These are phyloP conservation scores for Gavialis gangeticus DNA, from an alignment of 2,113 vertebrate genomes.

Conservation along the genomic window DNA sequence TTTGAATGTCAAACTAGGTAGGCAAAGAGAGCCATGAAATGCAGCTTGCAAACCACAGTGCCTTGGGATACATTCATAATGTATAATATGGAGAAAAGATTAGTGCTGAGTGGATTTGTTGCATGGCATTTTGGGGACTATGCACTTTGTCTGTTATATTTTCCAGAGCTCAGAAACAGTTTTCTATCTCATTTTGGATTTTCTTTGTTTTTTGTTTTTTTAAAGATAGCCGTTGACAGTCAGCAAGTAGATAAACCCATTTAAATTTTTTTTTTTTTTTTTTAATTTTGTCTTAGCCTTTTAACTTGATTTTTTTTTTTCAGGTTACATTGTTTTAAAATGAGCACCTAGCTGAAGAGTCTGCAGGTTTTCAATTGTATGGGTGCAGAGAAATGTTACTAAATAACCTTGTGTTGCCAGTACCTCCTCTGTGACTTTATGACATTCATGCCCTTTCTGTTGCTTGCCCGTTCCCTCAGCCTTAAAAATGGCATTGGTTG, in stretches of 20 bases:
- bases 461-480: not conserved
- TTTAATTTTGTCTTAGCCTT: not conserved
- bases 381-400: not conserved
- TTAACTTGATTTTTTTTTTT: not conserved
- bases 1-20: not conserved
- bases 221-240: not conserved
- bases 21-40: not conserved
- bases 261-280: not conserved
- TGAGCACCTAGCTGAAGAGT: not conserved
- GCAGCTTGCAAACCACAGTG: accelerated
- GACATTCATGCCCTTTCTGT: not conserved
- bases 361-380: not conserved
- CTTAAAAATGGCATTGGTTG: not conserved
- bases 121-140: accelerated
- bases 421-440: not conserved
- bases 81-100: accelerated
- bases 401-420: not conserved
- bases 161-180: not conserved
- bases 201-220: not conserved
- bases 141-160: not conserved
- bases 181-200: not conserved
- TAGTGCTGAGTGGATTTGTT: not conserved
- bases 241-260: not conserved
- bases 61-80: not conserved
- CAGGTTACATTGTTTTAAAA: not conserved